Conservation (phyloP, 2,113 vertebrate genomes). For the Nyctereutes procyonoides region DNA sequence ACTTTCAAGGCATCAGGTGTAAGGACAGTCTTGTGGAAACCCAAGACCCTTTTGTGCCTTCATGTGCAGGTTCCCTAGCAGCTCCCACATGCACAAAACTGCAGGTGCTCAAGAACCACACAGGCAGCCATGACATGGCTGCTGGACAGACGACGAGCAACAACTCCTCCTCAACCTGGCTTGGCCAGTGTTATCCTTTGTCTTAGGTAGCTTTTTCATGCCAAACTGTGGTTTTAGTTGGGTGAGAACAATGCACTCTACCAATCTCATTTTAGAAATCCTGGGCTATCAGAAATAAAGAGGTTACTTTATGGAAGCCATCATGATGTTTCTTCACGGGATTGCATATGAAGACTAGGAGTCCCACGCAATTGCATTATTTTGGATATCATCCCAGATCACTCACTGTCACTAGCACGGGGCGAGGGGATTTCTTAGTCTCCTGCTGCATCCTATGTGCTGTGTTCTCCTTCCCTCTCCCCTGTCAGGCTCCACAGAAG, state of each 20-base stretch:
- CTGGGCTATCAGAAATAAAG: background rate
- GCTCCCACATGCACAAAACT: background rate
- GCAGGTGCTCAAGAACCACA: background rate
- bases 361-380: background rate
- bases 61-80: background rate
- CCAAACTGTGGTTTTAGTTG: background rate
- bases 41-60: background rate
- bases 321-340: background rate
- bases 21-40: background rate
- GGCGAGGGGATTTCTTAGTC: background rate
- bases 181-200: background rate
- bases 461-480: background rate
- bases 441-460: background rate
- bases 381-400: background rate
- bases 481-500: background rate
- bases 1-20: background rate
- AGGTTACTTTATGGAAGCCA: background rate
- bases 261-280: background rate
- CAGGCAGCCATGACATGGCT: too few relatives aligned
- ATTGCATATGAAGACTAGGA: background rate
- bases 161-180: background rate
- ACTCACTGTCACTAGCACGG: background rate
- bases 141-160: rapidly evolving
- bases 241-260: background rate
- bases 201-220: background rate